These are phyloP conservation scores for Romanogobio albipinnatus DNA, from an alignment of 2,113 vertebrate genomes.

Conservation along the genomic window DNA sequence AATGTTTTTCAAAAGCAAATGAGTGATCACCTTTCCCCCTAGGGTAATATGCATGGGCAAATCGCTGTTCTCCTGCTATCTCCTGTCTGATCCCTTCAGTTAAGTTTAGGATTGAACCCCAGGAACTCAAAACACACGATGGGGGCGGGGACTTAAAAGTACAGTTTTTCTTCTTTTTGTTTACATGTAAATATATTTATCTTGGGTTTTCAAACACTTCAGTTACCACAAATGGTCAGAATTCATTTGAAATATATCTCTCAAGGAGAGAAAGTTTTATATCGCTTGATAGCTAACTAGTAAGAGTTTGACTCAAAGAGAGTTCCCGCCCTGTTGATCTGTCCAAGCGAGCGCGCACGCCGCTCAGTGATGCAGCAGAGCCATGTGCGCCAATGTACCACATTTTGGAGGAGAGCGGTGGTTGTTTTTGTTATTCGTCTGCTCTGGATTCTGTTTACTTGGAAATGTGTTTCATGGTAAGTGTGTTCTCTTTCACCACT, in stretches of 20 bases:
- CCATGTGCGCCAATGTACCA: slow-evolving; percentile 27
- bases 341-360: slow-evolving; percentile 6
- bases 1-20: slow-evolving; percentile 14
- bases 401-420: background rate
- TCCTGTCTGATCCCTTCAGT: background rate
- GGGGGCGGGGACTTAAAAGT: background rate
- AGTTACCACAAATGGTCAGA: background rate
- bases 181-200: background rate
- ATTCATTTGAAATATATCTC: background rate
- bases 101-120: background rate
- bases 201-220: background rate
- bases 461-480: slow-evolving; percentile 20
- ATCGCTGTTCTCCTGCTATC: background rate
- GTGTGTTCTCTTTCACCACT: background rate
- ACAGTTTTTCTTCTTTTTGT: background rate
- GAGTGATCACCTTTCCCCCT: slow-evolving; percentile 13
- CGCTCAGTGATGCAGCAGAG: slow-evolving; percentile 32
- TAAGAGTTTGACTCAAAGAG: background rate
- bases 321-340: background rate
- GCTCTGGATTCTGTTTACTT: background rate
- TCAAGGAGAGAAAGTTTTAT: background rate
- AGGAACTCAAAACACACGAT: background rate
- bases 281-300: background rate
- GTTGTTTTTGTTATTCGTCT: background rate
- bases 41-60: slow-evolving; percentile 1